Evolutionary conservation across 2,888 invertebrate genomes (phyloP).

Genomic region (Dolomedes plantarius): DNA sequence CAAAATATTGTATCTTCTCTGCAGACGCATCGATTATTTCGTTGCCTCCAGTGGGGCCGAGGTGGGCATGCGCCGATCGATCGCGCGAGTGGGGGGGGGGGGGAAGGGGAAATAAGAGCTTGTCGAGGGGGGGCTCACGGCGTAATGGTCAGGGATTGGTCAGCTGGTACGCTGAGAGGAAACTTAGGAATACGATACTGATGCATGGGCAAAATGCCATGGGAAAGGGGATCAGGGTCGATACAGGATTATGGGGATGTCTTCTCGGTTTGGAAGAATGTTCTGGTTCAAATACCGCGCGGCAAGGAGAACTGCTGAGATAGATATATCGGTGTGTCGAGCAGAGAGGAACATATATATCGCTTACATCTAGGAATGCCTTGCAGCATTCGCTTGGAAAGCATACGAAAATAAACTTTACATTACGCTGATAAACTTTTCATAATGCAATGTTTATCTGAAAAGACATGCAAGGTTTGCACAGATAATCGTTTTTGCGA

Average conservation of each 20-base stretch:
- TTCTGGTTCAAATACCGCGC: background rate
- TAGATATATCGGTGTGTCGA: no score
- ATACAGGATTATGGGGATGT: background rate
- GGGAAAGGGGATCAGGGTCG: background rate
- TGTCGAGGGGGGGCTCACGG: conserved; percentile 10
- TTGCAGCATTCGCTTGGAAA: no score
- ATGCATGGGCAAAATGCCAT: conserved; percentile 5
- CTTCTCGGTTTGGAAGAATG: background rate
- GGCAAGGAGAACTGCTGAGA: no score
- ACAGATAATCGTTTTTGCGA: no score
- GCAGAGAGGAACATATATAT: no score
- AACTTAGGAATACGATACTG: background rate
- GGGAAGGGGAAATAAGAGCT: background rate
- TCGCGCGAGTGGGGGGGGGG: conserved; percentile 35
- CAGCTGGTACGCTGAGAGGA: conserved; percentile 11
- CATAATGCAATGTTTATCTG: no score
- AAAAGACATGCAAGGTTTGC: no score
- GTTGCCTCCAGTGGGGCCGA: conserved; percentile 24
- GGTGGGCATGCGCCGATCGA: conserved; percentile 42
- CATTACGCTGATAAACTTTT: no score
- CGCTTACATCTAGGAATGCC: no score
- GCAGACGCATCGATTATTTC: conserved; percentile 62
- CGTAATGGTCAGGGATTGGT: conserved; percentile 48
- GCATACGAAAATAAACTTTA: no score
- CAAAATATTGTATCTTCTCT: conserved; percentile 60